A percentile compares a stretch with the other conserved stretches of the same genome.
These are phyloP conservation scores for Chlamydotis undulata DNA, from an alignment of 2,113 vertebrate genomes.

Conservation along the genomic window DNA sequence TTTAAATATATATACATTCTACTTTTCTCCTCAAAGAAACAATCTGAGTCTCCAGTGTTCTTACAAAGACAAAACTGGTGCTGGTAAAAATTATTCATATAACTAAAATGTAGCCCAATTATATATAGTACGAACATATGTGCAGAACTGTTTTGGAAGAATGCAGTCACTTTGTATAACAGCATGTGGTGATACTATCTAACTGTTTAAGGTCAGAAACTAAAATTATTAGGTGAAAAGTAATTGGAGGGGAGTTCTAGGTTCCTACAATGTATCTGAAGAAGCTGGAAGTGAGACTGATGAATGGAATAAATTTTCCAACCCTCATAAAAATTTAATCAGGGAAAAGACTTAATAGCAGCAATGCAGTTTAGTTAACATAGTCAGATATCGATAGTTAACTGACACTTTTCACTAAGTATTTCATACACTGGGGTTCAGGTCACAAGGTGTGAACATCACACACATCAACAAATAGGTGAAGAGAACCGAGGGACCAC, in stretches of 20 bases:
- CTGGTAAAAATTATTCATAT: not conserved
- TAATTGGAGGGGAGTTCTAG: not conserved
- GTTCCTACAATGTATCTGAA: not conserved
- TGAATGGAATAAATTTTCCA: not conserved
- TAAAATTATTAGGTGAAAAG: not conserved
- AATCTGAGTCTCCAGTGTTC: no score
- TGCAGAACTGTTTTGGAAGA: not conserved
- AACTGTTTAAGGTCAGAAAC: not conserved
- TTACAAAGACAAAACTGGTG: not conserved
- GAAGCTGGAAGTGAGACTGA: not conserved
- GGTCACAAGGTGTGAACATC: not conserved
- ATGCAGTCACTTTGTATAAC: not conserved
- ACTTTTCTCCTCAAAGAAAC: not conserved
- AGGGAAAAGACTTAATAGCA: not conserved
- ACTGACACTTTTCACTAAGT: not conserved
- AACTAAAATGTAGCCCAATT: not conserved
- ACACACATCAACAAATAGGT: not conserved
- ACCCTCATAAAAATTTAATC: not conserved
- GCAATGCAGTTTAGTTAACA: not conserved
- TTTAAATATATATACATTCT: not conserved
- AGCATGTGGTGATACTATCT: not conserved
- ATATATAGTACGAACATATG: fast-evolving
- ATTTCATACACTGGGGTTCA: not conserved
- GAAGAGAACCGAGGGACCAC: not conserved
- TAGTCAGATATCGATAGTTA: not conserved